A percentile compares a stretch with the other conserved stretches of the same genome.
These are phyloP conservation scores for Pholis gunnellus DNA, from an alignment of 2,113 vertebrate genomes.

Conservation along the genomic window DNA sequence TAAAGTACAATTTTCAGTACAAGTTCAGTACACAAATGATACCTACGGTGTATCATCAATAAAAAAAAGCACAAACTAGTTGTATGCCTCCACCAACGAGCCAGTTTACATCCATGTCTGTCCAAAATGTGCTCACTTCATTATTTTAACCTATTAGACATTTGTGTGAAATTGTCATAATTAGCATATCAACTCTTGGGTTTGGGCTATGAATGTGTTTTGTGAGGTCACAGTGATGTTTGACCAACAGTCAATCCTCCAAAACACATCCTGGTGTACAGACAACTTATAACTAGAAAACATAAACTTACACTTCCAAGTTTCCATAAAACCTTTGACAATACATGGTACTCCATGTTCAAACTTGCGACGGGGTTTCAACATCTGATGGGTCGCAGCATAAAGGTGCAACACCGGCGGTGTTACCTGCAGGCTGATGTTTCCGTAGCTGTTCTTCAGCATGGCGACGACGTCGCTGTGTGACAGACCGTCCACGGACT, in stretches of 20 bases:
- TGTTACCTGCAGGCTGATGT: constrained; percentile 92
- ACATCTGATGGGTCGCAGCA: neutral
- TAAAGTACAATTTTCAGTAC: neutral
- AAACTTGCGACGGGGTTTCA: neutral
- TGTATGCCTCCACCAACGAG: neutral
- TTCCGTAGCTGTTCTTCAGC: constrained; percentile 93
- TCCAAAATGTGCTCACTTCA: neutral
- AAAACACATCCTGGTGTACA: no score
- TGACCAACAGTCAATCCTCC: neutral
- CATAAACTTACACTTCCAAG: neutral
- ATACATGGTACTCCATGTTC: neutral
- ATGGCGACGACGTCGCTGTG: constrained; percentile 93
- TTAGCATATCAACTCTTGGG: neutral
- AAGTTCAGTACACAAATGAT: neutral
- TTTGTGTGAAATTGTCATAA: neutral
- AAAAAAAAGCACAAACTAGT: neutral
- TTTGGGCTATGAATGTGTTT: neutral
- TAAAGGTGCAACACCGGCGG: neutral
- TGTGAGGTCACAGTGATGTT: neutral
- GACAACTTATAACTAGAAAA: neutral
- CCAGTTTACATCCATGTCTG: neutral
- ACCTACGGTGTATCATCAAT: neutral
- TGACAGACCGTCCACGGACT: constrained; percentile 89
- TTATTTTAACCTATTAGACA: neutral
- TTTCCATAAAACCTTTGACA: neutral